Evolutionary conservation across 2,113 vertebrate species (phyloP).

Genomic region (Rhea pennata): DNA sequence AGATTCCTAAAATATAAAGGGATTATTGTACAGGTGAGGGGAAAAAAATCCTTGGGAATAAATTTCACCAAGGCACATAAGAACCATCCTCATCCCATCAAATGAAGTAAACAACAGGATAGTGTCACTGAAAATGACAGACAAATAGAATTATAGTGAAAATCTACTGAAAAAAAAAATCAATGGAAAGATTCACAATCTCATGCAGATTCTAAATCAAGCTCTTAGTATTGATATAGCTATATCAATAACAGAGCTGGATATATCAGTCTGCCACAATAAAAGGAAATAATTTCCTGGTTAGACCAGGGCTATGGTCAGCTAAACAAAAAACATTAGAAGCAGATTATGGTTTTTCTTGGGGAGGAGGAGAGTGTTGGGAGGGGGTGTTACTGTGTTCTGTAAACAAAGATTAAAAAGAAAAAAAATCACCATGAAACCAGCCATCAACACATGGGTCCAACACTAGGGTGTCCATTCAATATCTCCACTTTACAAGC

Average conservation of each 20-base stretch:
- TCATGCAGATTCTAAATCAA: not conserved
- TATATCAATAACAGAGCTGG: not conserved
- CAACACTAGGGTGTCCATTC: not conserved
- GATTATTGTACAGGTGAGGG: not conserved
- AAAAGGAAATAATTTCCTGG: not conserved
- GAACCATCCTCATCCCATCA: constrained; percentile 27
- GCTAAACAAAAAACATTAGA: not conserved
- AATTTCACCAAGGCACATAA: constrained; percentile 12
- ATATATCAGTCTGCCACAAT: not conserved
- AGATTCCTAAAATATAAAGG: constrained; percentile 27
- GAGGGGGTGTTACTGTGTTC: not conserved
- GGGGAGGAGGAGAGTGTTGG: not conserved
- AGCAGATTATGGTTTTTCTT: not conserved
- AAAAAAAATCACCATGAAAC: not conserved
- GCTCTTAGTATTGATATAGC: not conserved
- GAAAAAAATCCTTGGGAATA: not conserved
- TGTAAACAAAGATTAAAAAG: not conserved
- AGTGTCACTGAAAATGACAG: not conserved
- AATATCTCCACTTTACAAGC: constrained; percentile 26
- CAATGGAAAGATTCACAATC: constrained; percentile 8
- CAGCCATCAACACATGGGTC: not conserved
- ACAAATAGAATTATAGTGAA: constrained; percentile 28
- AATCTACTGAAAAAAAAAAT: not conserved
- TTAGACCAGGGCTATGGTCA: not conserved
- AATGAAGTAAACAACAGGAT: constrained; percentile 23